Evolutionary conservation across 2,797 vertebrate species (phyloP), one percentile per base, ranked within the genome.

Genomic region (Ceryle rudis): DNA sequence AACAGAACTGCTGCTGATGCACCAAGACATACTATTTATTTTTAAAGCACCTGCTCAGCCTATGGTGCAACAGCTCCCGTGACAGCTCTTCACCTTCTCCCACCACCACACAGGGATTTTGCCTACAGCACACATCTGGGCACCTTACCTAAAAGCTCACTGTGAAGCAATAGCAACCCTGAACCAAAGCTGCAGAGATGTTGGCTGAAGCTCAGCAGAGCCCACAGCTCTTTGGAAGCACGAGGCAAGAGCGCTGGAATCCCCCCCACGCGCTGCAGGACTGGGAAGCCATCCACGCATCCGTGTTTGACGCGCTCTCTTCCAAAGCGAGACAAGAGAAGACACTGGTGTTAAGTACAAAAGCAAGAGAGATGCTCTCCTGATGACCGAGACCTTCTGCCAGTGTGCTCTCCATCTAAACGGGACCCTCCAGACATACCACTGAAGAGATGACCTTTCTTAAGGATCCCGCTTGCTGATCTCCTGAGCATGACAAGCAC

Each of bases 331-430:
- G n/a, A 1, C 9, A 49, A 11, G 21, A 31, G 16, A 54, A 15
- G 19, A 28, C 14, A 23, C 4, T 0, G 2, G 15, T 4, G 42
- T 2, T 5, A 11, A 28, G 6, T 0, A 41, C 13, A 77, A 37
- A 7, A 54, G 74, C 5, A 54, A 39, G 5, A 25, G 13, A 58
- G 61, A n/a, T 31, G 65, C 14, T 87, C 41, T 31, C 37, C 14
- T 26, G 60, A 2, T 14, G n/a, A 31, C 37, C 1, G 28, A 28
- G 26, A 26, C 2, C 2, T 25, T 37, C 46, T 82, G 37, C 5
- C 17, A 37, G 0, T 4, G 44, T 2, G n/a, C 39, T 49, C 41
- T 41, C n/a, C 37, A 52, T 20, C 67, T 41, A 37, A 16, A 37
- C 1, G 9, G 42, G 28, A 39, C 28, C 41, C 60, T 22, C 31